phyloP scores from a whole-genome alignment of 2,888 invertebrate species.

The Hypselothyrea guttata region DNA sequence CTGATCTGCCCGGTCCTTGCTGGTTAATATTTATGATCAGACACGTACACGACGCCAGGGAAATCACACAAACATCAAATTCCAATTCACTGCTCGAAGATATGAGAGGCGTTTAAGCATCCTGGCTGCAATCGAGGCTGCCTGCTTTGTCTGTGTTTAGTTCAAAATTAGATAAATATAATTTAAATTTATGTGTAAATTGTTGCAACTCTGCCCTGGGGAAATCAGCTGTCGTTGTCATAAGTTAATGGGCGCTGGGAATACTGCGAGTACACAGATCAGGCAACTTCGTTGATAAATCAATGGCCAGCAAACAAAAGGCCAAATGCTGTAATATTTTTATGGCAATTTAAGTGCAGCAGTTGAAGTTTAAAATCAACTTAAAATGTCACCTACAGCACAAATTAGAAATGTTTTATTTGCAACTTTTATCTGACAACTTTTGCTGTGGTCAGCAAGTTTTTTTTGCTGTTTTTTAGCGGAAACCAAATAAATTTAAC shows the following conservation, averaged over 20 bases:
- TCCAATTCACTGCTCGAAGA: constrained; percentile 4
- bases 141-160: constrained; percentile 41
- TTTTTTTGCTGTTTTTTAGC: constrained; percentile 23
- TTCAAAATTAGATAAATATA: constrained; percentile 68
- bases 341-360: no score
- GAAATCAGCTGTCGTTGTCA: constrained; percentile 69
- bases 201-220: constrained; percentile 59
- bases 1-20: no score
- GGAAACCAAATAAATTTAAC: constrained; percentile 63
- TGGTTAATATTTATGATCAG: no score
- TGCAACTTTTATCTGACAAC: background rate
- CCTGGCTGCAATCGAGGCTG: constrained; percentile 26
- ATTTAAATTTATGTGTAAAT: constrained; percentile 65
- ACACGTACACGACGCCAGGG: constrained; percentile 11
- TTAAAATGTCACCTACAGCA: background rate
- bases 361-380: background rate
- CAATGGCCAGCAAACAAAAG: constrained; percentile 1
- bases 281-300: constrained; percentile 33
- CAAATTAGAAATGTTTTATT: background rate
- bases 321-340: background rate
- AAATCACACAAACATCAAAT: constrained; percentile 30
- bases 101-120: constrained; percentile 8
- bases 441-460: constrained; percentile 6
- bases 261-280: constrained; percentile 23
- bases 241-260: constrained; percentile 66